Conservation (phyloP, 2,797 vertebrate genomes). For the Pitangus sulphuratus region DNA sequence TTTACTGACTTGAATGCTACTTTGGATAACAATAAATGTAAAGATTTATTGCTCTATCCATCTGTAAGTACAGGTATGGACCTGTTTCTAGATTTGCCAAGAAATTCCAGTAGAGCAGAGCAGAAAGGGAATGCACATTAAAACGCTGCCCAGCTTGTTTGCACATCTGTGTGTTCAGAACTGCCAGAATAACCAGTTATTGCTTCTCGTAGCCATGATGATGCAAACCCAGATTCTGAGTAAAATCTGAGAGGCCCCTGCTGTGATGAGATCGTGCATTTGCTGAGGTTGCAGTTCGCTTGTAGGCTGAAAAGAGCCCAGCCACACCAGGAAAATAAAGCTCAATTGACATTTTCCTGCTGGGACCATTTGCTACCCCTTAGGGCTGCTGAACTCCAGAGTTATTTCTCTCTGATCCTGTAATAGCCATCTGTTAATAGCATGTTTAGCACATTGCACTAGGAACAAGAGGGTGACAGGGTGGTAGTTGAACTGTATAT, state of each 20-base stretch:
- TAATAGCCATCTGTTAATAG: constrained; percentile 59
- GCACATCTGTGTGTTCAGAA: background rate
- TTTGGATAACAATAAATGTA: background rate
- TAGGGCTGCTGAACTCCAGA: constrained; percentile 38
- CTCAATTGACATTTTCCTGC: constrained; percentile 57
- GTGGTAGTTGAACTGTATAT: constrained; percentile 20
- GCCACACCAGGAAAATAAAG: constrained; percentile 47
- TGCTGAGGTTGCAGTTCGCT: constrained; percentile 53
- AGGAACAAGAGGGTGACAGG: constrained; percentile 32
- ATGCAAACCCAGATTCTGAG: background rate
- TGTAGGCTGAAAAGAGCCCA: background rate
- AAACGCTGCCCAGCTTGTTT: background rate
- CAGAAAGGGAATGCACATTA: background rate
- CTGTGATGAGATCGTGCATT: background rate
- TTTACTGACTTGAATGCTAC: background rate
- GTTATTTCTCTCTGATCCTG: constrained; percentile 47
- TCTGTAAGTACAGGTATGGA: background rate
- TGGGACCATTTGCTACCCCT: constrained; percentile 58
- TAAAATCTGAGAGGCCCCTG: background rate
- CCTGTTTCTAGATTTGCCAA: background rate
- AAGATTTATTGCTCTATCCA: background rate
- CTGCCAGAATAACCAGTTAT: background rate
- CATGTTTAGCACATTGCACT: background rate
- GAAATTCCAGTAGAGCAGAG: background rate
- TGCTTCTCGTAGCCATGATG: background rate